Base-by-base conservation (phyloP, 2,888 invertebrate species). In the Chromoteleia sp. region DNA sequence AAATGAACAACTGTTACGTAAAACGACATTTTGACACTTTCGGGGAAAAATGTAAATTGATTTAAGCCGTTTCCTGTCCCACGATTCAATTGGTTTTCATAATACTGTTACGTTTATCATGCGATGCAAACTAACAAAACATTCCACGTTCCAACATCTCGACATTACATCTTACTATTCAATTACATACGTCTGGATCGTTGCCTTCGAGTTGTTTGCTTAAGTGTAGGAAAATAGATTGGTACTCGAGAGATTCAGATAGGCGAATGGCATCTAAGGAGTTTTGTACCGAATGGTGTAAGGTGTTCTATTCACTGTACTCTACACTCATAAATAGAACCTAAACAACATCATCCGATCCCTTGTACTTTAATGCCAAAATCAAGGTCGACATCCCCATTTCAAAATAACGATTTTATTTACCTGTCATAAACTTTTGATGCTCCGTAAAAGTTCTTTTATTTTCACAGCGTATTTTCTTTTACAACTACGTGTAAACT, bases 221-320 rank as follows among this genome's bases (percentile, higher is more conserved):
- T 70, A 70, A 77, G 70, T 77, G 70, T 77, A 70, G 77, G 77
- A 77, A 77, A 70, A 77, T 77, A 65, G 56, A 77, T 77, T 71
- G 77, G 70, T 65, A 65, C 77, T 77, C 43, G 63, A 77, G 70
- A 71, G 70, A 77, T 71, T 63, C 50, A 77, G 77, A 77, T 77
- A 71, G 71, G 33, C 77, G 70, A 77, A 56, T 56, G 71, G 65
- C 78, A 58, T 71, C 71, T 58, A 71, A 71, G 63, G 71, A 65
- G 71, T 71, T 71, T 58, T 36, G 59, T 68, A 61, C 58, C 67
- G 30, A 56, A 58, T 54, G 76, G 68, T 68, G 68, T 68, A 76
- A 76, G 68, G 76, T 76, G 76, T 68, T 71, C 71, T 12, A 71
- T 78, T 78, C 58, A 71, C 0, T 58, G n/a, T 12, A 54, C 39